Percentiles rank a stretch among this genome's conserved stretches.
Evolutionary conservation across 2,113 vertebrate genomes (phyloP).

Genomic region (Nyctibius bracteatus): DNA sequence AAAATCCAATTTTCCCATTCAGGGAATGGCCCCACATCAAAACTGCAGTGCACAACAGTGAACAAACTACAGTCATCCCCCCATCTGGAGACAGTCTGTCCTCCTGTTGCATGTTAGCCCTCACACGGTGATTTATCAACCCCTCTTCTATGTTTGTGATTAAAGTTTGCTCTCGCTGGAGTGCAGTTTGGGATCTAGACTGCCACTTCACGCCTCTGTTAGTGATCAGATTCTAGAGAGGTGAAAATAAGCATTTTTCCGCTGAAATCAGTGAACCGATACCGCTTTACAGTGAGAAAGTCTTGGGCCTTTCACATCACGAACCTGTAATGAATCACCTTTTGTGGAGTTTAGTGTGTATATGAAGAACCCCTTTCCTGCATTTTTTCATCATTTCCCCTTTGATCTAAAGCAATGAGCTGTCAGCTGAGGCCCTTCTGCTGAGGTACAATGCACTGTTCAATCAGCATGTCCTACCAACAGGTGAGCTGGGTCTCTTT

Average conservation of each 20-base stretch:
- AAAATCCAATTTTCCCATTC: neutral
- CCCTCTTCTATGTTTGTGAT: neutral
- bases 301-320: neutral
- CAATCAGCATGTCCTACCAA: neutral
- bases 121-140: neutral
- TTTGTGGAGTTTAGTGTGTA: neutral
- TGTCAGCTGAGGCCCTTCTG: neutral
- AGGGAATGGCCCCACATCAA: neutral
- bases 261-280: neutral
- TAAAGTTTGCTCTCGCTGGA: neutral
- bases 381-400: neutral
- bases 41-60: neutral
- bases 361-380: neutral
- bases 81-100: rapidly evolving
- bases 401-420: neutral
- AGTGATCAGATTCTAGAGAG: neutral
- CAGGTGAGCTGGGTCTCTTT: too few species aligned
- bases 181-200: neutral
- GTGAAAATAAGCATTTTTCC: neutral
- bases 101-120: neutral
- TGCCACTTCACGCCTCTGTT: neutral
- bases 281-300: neutral
- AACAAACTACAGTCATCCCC: neutral
- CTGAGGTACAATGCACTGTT: neutral
- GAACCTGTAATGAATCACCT: neutral